phyloP scores from a whole-genome alignment of 2,888 invertebrate genomes.

The Colostygia pectinataria region DNA sequence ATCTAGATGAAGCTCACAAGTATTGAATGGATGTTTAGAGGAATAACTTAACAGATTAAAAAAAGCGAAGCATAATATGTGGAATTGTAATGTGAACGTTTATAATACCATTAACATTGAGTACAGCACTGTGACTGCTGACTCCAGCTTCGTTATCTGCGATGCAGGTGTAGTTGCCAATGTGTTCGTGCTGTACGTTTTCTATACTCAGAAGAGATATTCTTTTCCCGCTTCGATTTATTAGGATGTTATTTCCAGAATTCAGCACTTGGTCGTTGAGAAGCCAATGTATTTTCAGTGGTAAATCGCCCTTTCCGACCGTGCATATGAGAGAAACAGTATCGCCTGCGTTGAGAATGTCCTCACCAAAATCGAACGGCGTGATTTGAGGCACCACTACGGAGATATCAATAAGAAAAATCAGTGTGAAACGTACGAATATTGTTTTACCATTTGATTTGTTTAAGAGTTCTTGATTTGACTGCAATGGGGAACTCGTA shows the following conservation, averaged over 20 bases:
- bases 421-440: neutral
- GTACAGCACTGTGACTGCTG: constrained; percentile 83
- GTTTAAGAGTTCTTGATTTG: neutral
- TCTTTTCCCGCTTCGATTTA: constrained; percentile 52
- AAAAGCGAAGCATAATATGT: constrained; percentile 22
- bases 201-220: constrained; percentile 80
- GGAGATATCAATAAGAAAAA: constrained; percentile 18
- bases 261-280: constrained; percentile 82
- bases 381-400: constrained; percentile 83
- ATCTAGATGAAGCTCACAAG: neutral
- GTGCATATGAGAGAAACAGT: constrained; percentile 87
- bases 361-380: constrained; percentile 88
- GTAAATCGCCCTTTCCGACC: constrained; percentile 87
- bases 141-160: constrained; percentile 85
- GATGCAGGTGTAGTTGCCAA: constrained; percentile 85
- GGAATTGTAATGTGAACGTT: constrained; percentile 4
- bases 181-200: constrained; percentile 81
- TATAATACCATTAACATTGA: constrained; percentile 86
- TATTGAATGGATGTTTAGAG: constrained; percentile 5
- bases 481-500: constrained; percentile 2
- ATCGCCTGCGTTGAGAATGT: constrained; percentile 88
- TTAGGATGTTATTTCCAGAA: constrained; percentile 43
- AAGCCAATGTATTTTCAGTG: constrained; percentile 86
- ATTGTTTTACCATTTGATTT: neutral
- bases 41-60: constrained; percentile 15